A percentile compares a stretch with the other conserved stretches of the same genome.
Conservation (phyloP, 2,888 invertebrate species). For the Lagria hirta region DNA sequence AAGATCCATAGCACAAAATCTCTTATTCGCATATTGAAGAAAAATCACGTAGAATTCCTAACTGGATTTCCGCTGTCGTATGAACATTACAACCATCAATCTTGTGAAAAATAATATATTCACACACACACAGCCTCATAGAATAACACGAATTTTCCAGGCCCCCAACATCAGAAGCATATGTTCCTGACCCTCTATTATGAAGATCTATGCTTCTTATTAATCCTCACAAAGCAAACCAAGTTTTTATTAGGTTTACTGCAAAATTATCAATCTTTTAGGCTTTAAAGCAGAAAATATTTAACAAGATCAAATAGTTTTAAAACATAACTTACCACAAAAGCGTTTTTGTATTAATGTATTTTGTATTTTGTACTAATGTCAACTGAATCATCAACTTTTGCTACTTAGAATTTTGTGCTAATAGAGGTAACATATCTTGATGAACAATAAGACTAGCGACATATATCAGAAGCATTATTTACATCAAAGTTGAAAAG, state of each 20-base stretch:
- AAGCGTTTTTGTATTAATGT: too few species aligned
- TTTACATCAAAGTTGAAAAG: too few species aligned
- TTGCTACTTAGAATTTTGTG: too few species aligned
- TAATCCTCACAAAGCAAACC: constrained; percentile 26
- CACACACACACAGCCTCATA: constrained; percentile 34
- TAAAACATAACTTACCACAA: too few species aligned
- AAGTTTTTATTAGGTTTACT: constrained; percentile 29
- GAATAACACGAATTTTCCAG: constrained; percentile 24
- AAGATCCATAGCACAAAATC: constrained; percentile 27
- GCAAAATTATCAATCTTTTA: too few species aligned
- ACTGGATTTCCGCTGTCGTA: constrained; percentile 39
- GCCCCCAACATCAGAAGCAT: constrained; percentile 31
- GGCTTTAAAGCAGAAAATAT: too few species aligned
- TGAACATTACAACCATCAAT: constrained; percentile 43
- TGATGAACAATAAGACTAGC: too few species aligned
- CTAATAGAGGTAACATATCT: too few species aligned
- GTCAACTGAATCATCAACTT: too few species aligned
- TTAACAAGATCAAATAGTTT: too few species aligned
- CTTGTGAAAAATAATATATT: constrained; percentile 41
- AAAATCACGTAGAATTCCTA: constrained; percentile 37
- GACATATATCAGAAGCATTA: too few species aligned
- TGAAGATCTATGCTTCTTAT: constrained; percentile 32
- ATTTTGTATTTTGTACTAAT: too few species aligned
- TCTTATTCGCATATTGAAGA: constrained; percentile 33
- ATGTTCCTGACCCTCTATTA: constrained; percentile 31